These are phyloP conservation scores for Amphiura filiformis DNA, from an alignment of 35 echinoderm and acorn worm genomes.

Conservation along the genomic window DNA sequence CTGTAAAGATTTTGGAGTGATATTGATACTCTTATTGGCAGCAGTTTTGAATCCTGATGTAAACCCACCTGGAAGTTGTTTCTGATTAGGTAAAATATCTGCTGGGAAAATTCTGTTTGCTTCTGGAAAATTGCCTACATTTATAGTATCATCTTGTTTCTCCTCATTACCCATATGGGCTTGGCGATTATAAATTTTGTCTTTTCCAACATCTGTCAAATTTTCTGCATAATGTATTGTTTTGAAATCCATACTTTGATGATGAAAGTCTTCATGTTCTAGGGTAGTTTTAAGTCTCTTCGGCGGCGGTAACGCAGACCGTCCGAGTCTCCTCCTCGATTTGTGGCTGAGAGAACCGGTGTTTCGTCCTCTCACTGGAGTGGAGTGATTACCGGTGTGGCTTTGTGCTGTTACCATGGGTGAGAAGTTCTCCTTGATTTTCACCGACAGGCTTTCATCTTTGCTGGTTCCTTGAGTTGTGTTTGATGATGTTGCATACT, in stretches of 20 bases:
- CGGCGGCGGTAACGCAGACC: not conserved
- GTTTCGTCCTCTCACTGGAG: not conserved
- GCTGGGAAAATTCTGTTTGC: too few relatives aligned
- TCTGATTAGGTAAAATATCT: too few relatives aligned
- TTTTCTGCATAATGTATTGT: not conserved
- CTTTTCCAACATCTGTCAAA: not conserved
- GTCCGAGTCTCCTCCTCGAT: not conserved
- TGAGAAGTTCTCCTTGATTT: not conserved
- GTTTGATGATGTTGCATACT: not conserved
- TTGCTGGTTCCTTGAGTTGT: too few relatives aligned
- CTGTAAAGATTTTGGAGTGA: not conserved
- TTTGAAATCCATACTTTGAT: not conserved
- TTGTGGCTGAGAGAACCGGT: not conserved
- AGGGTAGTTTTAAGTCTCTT: conserved; percentile 25
- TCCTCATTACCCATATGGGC: not conserved
- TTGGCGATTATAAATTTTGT: not conserved
- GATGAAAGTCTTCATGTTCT: not conserved
- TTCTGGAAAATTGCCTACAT: not conserved
- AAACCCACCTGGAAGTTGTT: not conserved
- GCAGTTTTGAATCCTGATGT: not conserved
- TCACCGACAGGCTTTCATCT: too few relatives aligned
- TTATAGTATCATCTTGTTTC: not conserved
- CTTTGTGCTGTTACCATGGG: not conserved
- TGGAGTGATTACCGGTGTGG: not conserved
- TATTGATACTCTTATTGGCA: not conserved